A percentile compares a stretch with the other conserved stretches of the same genome.
phyloP scores from a whole-genome alignment of 2,797 vertebrate species.

The Muscicapa striata region DNA sequence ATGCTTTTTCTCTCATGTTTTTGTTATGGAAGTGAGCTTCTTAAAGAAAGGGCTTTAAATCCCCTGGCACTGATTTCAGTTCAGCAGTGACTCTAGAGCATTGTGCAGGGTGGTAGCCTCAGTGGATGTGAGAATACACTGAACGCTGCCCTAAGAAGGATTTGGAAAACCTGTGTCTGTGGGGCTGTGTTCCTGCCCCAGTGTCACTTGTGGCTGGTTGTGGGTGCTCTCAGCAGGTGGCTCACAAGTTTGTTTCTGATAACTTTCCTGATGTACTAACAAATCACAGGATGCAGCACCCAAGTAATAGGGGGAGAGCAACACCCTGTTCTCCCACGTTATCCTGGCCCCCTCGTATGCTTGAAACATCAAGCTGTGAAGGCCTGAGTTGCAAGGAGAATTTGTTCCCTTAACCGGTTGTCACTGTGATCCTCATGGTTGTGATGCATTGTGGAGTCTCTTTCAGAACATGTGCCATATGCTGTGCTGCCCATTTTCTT shows the following conservation, averaged over 20 bases:
- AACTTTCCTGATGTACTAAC: neutral
- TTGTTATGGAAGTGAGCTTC: neutral
- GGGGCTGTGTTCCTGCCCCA: neutral
- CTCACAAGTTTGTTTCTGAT: neutral
- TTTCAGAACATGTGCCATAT: neutral
- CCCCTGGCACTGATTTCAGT: neutral
- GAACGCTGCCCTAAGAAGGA: accelerated
- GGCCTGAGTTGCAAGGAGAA: neutral
- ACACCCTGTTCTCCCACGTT: neutral
- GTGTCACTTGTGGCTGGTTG: neutral
- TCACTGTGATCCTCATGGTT: neutral
- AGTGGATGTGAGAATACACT: accelerated
- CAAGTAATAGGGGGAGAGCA: neutral
- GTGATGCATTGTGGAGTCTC: neutral
- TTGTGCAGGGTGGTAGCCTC: neutral
- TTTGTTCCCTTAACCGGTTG: neutral
- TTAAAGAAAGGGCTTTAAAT: neutral
- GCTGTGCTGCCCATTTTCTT: neutral
- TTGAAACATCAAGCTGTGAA: neutral
- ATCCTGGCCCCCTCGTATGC: accelerated
- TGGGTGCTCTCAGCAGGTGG: neutral
- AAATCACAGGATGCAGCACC: neutral
- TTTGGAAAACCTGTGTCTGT: neutral
- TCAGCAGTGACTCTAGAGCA: neutral
- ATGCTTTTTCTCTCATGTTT: neutral